phyloP scores from a whole-genome alignment of 2,797 vertebrate species.

The Neostethus bicornis region DNA sequence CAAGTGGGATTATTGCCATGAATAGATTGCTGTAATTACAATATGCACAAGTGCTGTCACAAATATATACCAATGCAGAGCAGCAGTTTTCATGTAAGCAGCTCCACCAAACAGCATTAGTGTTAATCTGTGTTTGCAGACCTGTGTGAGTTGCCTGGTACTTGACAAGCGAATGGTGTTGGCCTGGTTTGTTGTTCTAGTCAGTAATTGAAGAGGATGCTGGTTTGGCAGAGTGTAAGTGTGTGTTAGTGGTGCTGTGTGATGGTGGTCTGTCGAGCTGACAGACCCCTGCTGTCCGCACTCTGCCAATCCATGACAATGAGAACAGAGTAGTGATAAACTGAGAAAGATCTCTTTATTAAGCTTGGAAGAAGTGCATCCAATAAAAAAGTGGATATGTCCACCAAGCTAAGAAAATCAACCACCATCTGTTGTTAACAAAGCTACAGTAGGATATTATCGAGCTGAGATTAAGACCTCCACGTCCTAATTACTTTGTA shows the following conservation, averaged over 20 bases:
- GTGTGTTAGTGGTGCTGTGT: slow-evolving; percentile 31
- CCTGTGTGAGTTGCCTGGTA: slow-evolving; percentile 23
- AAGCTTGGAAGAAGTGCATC: slow-evolving; percentile 3
- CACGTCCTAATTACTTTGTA: slow-evolving; percentile 4
- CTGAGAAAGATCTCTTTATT: slow-evolving; percentile 18
- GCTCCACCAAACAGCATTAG: slow-evolving; percentile 3
- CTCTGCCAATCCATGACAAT: slow-evolving; percentile 64
- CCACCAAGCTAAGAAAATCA: slow-evolving; percentile 39
- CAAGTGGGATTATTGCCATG: too few relatives aligned
- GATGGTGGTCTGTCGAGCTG: slow-evolving; percentile 58
- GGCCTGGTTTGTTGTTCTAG: slow-evolving; percentile 47
- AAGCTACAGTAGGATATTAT: slow-evolving; percentile 27
- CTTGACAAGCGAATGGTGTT: slow-evolving; percentile 29
- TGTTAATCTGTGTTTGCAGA: slow-evolving; percentile 19
- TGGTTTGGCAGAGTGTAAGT: slow-evolving; percentile 36
- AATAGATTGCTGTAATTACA: too few relatives aligned
- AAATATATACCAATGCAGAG: neutral
- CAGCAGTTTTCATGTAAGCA: neutral
- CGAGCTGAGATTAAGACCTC: slow-evolving; percentile 22
- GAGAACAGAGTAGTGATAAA: slow-evolving; percentile 23
- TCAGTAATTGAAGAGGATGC: slow-evolving; percentile 61
- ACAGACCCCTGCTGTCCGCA: slow-evolving; percentile 61
- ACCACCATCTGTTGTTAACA: slow-evolving; percentile 6
- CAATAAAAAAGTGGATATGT: neutral
- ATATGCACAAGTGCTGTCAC: neutral